phyloP scores from a whole-genome alignment of 2,888 invertebrate genomes.

The Aspidiotus destructor region DNA sequence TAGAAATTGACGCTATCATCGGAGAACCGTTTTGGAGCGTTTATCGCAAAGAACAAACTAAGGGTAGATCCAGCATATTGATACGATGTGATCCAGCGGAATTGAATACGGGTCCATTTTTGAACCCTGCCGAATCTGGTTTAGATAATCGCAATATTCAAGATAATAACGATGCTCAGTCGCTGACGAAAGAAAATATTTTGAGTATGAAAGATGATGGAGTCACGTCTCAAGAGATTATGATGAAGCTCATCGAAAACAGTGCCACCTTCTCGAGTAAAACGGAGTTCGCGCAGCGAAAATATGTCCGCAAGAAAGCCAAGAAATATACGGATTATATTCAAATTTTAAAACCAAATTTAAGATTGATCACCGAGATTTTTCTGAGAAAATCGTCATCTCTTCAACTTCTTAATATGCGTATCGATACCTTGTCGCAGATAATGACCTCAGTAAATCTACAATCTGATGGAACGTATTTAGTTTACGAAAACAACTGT shows the following conservation, averaged over 20 bases:
- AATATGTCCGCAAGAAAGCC: constrained; percentile 90
- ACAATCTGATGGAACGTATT: constrained; percentile 55
- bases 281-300: constrained; percentile 86
- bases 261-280: constrained; percentile 82
- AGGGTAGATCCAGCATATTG: not conserved
- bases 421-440: constrained; percentile 82
- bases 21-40: constrained; percentile 9
- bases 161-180: constrained; percentile 72
- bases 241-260: constrained; percentile 77
- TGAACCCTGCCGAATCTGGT: constrained; percentile 43
- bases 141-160: constrained; percentile 73
- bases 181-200: constrained; percentile 72
- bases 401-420: constrained; percentile 43
- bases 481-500: constrained; percentile 81
- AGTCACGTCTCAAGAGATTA: constrained; percentile 67
- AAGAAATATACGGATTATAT: constrained; percentile 83
- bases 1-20: constrained; percentile 10
- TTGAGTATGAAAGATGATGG: constrained; percentile 65
- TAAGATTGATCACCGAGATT: constrained; percentile 72
- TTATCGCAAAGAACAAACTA: not conserved
- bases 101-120: not conserved
- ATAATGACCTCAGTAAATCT: constrained; percentile 73
- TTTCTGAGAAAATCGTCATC: constrained; percentile 42
- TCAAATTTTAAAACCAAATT: constrained; percentile 66
- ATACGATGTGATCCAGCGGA: constrained; percentile 11